Percentiles rank a stretch among this genome's conserved stretches.
These are phyloP conservation scores for Actenoides hombroni DNA, from an alignment of 2,113 vertebrate species.

Conservation along the genomic window DNA sequence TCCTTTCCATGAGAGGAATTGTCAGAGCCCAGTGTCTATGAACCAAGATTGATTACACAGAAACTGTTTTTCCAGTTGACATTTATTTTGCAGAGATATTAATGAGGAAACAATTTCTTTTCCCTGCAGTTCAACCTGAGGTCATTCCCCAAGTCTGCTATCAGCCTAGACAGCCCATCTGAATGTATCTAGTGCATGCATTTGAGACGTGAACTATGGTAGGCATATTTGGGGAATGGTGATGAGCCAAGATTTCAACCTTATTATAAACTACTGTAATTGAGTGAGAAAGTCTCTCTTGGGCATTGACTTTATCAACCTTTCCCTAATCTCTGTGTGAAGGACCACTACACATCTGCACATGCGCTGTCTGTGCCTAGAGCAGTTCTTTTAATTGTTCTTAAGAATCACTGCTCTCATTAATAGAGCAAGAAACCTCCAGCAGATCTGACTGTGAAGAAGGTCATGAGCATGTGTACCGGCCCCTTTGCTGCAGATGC, in stretches of 20 bases:
- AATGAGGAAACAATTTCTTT: constrained; percentile 61
- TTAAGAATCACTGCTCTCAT: neutral
- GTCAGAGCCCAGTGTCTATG: constrained; percentile 41
- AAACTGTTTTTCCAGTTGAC: constrained; percentile 60
- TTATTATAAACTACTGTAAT: neutral
- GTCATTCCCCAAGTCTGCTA: constrained; percentile 45
- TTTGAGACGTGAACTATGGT: neutral
- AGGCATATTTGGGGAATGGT: neutral
- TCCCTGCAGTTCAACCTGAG: constrained; percentile 48
- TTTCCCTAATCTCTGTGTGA: neutral
- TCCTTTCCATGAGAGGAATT: constrained; percentile 41
- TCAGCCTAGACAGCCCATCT: neutral
- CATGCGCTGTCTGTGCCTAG: neutral
- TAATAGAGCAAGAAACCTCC: neutral
- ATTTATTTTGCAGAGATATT: constrained; percentile 60
- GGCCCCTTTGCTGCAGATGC: neutral
- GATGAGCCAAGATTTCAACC: neutral
- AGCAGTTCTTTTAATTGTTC: neutral
- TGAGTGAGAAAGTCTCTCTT: neutral
- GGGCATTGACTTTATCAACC: neutral
- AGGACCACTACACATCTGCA: neutral
- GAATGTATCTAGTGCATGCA: neutral
- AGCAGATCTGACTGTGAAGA: neutral
- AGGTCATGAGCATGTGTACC: neutral
- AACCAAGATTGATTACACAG: constrained; percentile 44